Percentiles rank a stretch among this genome's conserved stretches.
These are phyloP conservation scores for Zeugodacus cucurbitae DNA, from an alignment of 1,140 invertebrate genomes.

Conservation along the genomic window DNA sequence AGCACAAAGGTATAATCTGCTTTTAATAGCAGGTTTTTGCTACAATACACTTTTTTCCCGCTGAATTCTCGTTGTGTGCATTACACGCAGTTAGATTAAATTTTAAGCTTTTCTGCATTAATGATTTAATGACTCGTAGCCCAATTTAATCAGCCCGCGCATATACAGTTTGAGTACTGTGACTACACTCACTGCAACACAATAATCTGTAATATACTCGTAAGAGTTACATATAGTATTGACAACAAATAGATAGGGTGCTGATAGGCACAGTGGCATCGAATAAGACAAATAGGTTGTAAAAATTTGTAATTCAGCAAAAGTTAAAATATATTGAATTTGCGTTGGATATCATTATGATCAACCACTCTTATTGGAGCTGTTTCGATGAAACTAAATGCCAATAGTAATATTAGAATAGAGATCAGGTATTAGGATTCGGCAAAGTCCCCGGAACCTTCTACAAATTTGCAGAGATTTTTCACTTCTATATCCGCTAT, in stretches of 20 bases:
- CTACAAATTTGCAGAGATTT: too few species aligned
- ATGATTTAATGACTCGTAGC: slow-evolving; percentile 55
- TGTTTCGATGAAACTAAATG: too few species aligned
- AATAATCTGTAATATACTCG: background rate
- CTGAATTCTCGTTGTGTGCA: background rate
- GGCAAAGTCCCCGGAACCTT: too few species aligned
- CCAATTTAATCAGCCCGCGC: slow-evolving; percentile 51
- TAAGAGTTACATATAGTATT: background rate
- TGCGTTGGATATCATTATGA: too few species aligned
- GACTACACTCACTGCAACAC: background rate
- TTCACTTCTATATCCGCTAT: too few species aligned
- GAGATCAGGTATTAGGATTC: too few species aligned
- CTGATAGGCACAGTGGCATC: background rate
- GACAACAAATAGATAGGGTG: background rate
- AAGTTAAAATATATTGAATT: too few species aligned
- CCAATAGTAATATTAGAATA: too few species aligned
- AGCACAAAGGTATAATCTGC: slow-evolving; percentile 22
- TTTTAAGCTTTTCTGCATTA: slow-evolving; percentile 61
- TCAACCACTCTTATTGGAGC: too few species aligned
- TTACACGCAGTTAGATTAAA: slow-evolving; percentile 51
- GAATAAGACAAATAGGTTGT: background rate
- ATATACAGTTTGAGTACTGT: background rate
- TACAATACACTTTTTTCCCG: slow-evolving; percentile 40
- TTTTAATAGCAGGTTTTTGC: slow-evolving; percentile 43
- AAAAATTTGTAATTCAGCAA: background rate